Base-by-base conservation (phyloP, 2,113 vertebrate genomes). In the Chinchilla lanigera region DNA sequence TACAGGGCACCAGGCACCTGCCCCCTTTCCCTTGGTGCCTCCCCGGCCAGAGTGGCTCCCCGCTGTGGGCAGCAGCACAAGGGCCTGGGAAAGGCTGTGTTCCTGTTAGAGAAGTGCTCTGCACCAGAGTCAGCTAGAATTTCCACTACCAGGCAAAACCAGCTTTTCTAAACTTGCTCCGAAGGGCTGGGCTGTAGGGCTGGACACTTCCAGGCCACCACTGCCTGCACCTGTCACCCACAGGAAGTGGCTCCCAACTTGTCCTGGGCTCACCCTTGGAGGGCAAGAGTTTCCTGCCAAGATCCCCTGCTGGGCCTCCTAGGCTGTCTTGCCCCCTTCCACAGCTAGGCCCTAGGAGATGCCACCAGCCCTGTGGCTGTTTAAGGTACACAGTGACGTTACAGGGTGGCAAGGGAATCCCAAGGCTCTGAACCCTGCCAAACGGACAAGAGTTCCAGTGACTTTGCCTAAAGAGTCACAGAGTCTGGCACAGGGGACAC, bases 11-110 rank as follows among this genome's bases (percentile, higher is more conserved):
- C 38, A 22, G n/a, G 14, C 50, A 5, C n/a, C 80, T 1, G 44
- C 10, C 0, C 5, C 41, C 38, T 1, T 61, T 73, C 38, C 47
- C 38, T 17, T 61, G 71, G 38, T 17, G 30, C 56, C 38, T 78
- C 38, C 58, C 58, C 22, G 58, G 17, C 38, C 86, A 12, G 0
- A 17, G 47, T 6, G n/a, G 13, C 67, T 44, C n/a, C 67, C 38
- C 54, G 63, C 50, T 17, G 0, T 7, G 8, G 82, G 63, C 75
- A n/a, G 38, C 12, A 11, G 9, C 22, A 3, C 0, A 1, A 4
- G 8, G 3, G 38, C 41, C 63, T 54, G 17, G 44, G 52, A 17
- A 4, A 11, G 19, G 1, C 52, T 17, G 35, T 30, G 8, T 67
- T 82, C 41, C 89, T 44, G 50, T 58, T 67, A 35, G 78, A 80